These are phyloP conservation scores for Menidia beryllina DNA, from an alignment of 2,113 vertebrate species.

Conservation along the genomic window DNA sequence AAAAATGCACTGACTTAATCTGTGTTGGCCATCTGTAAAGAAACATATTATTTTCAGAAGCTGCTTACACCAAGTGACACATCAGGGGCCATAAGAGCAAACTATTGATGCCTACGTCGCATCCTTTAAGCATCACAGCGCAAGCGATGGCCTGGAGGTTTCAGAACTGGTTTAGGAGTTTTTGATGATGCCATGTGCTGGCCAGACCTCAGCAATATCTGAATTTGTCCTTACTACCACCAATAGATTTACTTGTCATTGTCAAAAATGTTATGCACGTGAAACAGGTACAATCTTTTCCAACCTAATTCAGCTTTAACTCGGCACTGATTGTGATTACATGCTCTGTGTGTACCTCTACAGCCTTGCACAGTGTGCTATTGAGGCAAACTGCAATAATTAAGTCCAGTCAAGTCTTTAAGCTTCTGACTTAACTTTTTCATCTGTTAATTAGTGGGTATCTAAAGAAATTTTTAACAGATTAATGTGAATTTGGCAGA, in stretches of 20 bases:
- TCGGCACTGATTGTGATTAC: conserved; percentile 1
- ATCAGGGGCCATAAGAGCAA: conserved; percentile 14
- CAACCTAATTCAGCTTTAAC: conserved; percentile 23
- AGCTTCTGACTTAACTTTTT: conserved; percentile 16
- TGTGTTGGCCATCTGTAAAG: conserved; percentile 17
- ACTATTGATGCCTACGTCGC: conserved; percentile 37
- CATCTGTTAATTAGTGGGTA: conserved; percentile 26
- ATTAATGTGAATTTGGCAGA: conserved; percentile 28
- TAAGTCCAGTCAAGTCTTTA: conserved; percentile 19
- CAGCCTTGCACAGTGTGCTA: neutral
- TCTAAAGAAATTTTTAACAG: conserved; percentile 11
- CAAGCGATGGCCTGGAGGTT: conserved; percentile 20
- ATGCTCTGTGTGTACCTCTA: conserved; percentile 16
- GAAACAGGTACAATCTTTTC: conserved; percentile 22
- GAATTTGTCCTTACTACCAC: conserved; percentile 20
- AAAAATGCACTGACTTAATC: neutral
- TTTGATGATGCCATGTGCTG: conserved; percentile 39
- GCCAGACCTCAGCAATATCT: conserved; percentile 40
- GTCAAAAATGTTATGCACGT: conserved; percentile 5
- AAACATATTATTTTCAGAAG: conserved; percentile 13
- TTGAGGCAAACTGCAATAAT: conserved; percentile 32
- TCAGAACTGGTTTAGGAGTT: conserved; percentile 31
- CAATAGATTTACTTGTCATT: conserved; percentile 36
- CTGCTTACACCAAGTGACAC: conserved; percentile 28
- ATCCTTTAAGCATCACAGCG: conserved; percentile 60